A percentile compares a stretch with the other conserved stretches of the same genome.
These are phyloP conservation scores for Elmis aenea DNA, from an alignment of 2,888 invertebrate species.

Conservation along the genomic window DNA sequence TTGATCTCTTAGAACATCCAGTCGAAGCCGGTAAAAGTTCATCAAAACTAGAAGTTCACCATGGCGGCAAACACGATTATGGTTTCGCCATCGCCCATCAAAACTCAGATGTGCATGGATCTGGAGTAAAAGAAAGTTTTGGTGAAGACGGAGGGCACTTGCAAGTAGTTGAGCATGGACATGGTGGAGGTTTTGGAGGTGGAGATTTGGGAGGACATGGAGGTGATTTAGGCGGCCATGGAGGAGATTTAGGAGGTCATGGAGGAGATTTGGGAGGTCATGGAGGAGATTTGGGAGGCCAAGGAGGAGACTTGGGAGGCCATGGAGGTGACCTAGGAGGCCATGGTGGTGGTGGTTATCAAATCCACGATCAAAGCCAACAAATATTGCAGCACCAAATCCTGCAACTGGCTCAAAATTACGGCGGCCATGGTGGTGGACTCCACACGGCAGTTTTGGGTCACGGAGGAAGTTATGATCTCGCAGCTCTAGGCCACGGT, in stretches of 20 bases:
- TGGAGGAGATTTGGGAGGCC: too few species aligned
- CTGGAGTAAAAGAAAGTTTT: conserved; percentile 6
- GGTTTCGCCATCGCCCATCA: conserved; percentile 28
- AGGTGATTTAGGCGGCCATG: not conserved
- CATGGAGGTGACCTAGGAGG: conserved; percentile 1
- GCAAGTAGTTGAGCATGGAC: not conserved
- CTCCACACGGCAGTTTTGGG: too few species aligned
- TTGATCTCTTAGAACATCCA: conserved; percentile 60
- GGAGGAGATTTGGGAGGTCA: too few species aligned
- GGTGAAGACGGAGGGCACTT: too few species aligned
- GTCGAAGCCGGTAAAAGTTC: conserved; percentile 55
- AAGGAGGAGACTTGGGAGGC: not conserved
- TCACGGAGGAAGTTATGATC: too few species aligned
- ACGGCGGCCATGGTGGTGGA: too few species aligned
- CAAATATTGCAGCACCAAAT: conserved; percentile 6
- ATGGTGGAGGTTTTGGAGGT: conserved; percentile 4
- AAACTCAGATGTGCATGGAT: conserved; percentile 1
- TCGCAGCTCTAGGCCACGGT: conserved; percentile 2
- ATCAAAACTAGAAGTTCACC: conserved; percentile 32
- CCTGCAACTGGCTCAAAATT: too few species aligned
- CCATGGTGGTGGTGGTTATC: conserved; percentile 6
- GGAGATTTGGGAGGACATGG: conserved; percentile 6
- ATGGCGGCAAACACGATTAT: conserved; percentile 33
- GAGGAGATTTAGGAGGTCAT: too few species aligned
- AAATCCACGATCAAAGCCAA: conserved; percentile 5